Evolutionary conservation across 2,797 vertebrate genomes (phyloP).

Genomic region (Labeo calbasu): DNA sequence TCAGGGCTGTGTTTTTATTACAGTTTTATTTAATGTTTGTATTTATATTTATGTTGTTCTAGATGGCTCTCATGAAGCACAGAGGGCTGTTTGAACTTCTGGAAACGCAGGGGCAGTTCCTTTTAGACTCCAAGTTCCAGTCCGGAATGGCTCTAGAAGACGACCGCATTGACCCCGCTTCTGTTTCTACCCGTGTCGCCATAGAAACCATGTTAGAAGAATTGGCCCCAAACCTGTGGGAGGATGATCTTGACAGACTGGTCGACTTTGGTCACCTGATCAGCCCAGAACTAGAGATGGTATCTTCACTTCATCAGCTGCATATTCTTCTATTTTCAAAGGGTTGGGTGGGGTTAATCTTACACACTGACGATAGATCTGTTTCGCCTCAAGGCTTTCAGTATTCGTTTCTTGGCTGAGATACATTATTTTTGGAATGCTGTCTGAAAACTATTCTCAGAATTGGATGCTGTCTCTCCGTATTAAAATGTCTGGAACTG

Average conservation of each 20-base stretch:
- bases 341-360: not conserved
- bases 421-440: not conserved
- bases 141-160: constrained; percentile 46
- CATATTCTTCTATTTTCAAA: not conserved
- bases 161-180: constrained; percentile 63
- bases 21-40: not conserved
- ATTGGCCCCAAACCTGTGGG: constrained; percentile 86
- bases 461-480: not conserved
- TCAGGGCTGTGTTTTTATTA: not conserved
- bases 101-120: constrained; percentile 75
- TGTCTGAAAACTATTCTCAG: not conserved
- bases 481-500: not conserved
- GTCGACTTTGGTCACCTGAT: constrained; percentile 87
- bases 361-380: not conserved
- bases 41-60: constrained; percentile 5
- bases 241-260: constrained; percentile 83
- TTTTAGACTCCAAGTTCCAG: constrained; percentile 85
- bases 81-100: constrained; percentile 82
- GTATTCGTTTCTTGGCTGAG: not conserved
- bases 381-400: constrained; percentile 6
- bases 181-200: constrained; percentile 77
- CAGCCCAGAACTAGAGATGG: constrained; percentile 86
- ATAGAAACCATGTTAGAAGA: constrained; percentile 86
- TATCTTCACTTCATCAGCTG: constrained; percentile 51
- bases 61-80: constrained; percentile 90